These are phyloP conservation scores for Pollimyrus isidori DNA, from an alignment of 2,113 vertebrate species.

Conservation along the genomic window DNA sequence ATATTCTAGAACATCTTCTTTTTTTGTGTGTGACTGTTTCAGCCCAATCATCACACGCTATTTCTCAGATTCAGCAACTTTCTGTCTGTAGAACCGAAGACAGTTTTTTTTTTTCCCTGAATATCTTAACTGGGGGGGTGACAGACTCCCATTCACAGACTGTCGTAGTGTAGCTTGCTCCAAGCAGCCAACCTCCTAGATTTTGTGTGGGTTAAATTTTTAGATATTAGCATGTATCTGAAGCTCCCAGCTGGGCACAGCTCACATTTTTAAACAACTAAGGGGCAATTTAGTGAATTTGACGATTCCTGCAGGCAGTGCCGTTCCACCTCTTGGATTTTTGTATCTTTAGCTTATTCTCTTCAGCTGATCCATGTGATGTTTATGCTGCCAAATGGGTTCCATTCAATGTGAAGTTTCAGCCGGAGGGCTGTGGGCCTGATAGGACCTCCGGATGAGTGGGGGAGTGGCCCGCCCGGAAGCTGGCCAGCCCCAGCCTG, in stretches of 20 bases:
- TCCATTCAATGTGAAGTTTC: not conserved
- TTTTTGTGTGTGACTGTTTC: not conserved
- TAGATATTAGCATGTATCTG: not conserved
- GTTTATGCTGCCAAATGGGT: not conserved
- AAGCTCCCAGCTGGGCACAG: not conserved
- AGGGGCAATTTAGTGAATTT: not conserved
- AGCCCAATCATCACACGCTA: not conserved
- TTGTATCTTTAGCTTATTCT: not conserved
- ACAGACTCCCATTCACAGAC: not conserved
- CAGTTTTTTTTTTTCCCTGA: not conserved
- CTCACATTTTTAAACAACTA: not conserved
- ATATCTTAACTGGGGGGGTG: not conserved
- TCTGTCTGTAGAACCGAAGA: not conserved
- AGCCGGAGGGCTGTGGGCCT: not conserved
- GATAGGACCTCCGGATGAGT: not conserved
- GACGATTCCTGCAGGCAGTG: not conserved
- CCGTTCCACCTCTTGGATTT: not conserved
- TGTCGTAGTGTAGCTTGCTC: not conserved
- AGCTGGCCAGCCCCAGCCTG: not conserved
- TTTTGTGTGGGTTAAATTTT: not conserved
- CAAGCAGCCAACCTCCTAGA: not conserved
- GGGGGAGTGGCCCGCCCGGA: not conserved
- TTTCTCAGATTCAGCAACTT: not conserved
- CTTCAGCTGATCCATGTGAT: not conserved
- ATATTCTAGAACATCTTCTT: not conserved